A percentile compares a stretch with the other conserved stretches of the same genome.
Evolutionary conservation across 2,113 vertebrate genomes (phyloP).

Genomic region (Macrotis lagotis): DNA sequence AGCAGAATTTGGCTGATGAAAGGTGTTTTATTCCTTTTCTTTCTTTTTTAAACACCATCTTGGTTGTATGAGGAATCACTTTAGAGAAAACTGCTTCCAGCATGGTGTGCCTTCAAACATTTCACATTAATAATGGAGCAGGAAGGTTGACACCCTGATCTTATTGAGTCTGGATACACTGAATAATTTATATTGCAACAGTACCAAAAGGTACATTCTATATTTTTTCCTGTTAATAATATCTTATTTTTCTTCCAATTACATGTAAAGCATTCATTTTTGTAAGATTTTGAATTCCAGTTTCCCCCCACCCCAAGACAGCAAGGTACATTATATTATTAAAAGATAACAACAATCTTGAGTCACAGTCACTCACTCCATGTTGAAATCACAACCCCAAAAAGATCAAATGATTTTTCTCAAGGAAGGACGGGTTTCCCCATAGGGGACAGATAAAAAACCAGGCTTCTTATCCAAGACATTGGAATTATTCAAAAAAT

Average conservation of each 20-base stretch:
- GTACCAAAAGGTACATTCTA: neutral
- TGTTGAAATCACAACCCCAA: conserved; percentile 43
- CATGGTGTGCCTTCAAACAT: fast-evolving
- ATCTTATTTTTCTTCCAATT: too few relatives aligned
- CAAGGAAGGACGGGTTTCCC: conserved; percentile 16
- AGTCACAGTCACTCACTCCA: conserved; percentile 8
- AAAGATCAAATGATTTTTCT: conserved; percentile 45
- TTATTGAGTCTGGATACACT: neutral
- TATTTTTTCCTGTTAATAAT: too few relatives aligned
- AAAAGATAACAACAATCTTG: conserved; percentile 31
- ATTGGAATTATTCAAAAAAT: conserved; percentile 38
- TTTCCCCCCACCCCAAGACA: too few relatives aligned
- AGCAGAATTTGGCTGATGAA: neutral
- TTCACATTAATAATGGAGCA: neutral
- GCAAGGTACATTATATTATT: neutral
- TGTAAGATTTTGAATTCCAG: too few relatives aligned
- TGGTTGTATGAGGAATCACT: conserved; percentile 6
- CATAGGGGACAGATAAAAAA: conserved; percentile 4
- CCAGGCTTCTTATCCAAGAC: neutral
- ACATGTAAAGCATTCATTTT: too few relatives aligned
- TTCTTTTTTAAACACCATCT: neutral
- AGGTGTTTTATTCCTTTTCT: neutral
- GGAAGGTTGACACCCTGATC: fast-evolving
- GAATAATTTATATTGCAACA: conserved; percentile 26
- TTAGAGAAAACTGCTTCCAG: neutral